phyloP scores from a whole-genome alignment of 2,113 vertebrate genomes.

The Lophura nycthemera region DNA sequence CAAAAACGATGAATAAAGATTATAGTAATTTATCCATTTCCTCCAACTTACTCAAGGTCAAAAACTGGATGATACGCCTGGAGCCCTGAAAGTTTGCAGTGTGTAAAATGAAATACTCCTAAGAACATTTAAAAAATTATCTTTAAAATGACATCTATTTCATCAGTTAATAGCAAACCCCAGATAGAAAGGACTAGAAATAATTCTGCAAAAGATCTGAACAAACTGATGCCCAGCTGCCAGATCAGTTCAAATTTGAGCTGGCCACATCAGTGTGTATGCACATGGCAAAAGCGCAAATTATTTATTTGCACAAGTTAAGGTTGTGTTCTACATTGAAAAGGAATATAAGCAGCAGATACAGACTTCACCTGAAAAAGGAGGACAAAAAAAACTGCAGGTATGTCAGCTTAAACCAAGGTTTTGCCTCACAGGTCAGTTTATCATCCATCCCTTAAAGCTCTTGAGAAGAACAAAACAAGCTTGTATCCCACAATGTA shows the following conservation, averaged over 20 bases:
- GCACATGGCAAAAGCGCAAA: fast-evolving
- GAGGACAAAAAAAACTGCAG: background rate
- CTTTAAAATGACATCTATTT: background rate
- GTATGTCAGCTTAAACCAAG: fast-evolving
- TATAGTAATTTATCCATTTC: background rate
- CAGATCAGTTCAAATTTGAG: background rate
- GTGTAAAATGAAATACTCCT: background rate
- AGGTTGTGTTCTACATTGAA: background rate
- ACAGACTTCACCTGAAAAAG: background rate
- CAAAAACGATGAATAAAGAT: background rate
- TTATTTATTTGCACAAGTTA: background rate
- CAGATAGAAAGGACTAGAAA: background rate
- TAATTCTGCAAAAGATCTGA: background rate
- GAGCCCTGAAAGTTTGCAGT: background rate
- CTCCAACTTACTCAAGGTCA: background rate
- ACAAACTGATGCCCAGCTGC: background rate
- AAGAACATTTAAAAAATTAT: background rate
- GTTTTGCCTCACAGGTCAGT: background rate
- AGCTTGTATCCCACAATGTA: background rate
- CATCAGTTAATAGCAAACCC: fast-evolving
- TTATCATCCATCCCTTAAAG: background rate
- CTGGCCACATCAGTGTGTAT: fast-evolving
- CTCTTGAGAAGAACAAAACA: background rate
- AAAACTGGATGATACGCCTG: background rate
- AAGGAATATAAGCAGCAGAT: background rate